Conservation (phyloP, 1,140 invertebrate species). For the Rhopalosiphum maidis region DNA sequence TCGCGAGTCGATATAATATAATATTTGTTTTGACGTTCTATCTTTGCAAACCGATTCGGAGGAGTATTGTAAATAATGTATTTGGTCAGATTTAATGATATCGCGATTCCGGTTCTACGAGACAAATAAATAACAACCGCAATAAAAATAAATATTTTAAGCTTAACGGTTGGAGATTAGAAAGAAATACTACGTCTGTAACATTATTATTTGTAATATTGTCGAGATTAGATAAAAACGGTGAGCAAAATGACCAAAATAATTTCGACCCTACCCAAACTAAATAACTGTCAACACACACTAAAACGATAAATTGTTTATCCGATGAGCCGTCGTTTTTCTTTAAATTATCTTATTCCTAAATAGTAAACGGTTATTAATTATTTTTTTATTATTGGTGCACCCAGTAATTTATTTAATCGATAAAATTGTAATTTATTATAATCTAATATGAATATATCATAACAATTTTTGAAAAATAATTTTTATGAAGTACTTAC, state of each 20-base stretch:
- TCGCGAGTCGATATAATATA: not conserved
- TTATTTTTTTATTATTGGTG: not conserved
- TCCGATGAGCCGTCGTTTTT: not conserved
- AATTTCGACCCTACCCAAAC: not conserved
- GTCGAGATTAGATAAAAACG: not conserved
- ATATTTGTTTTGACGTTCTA: not conserved
- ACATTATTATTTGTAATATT: not conserved
- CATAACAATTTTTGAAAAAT: not conserved
- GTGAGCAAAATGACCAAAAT: not conserved
- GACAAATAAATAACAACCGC: constrained; percentile 6
- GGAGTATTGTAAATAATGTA: not conserved
- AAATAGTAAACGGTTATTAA: not conserved
- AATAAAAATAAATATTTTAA: constrained; percentile 1
- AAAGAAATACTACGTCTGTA: not conserved
- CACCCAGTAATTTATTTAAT: not conserved
- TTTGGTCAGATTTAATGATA: constrained; percentile 6
- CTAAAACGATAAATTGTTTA: not conserved
- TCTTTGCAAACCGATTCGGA: not conserved
- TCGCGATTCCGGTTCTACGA: not conserved
- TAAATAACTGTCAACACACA: not conserved
- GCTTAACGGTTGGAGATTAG: not conserved
- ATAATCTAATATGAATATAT: not conserved
- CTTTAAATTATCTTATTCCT: not conserved
- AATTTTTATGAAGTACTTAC: not conserved
- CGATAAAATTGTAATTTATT: not conserved